These are phyloP conservation scores for Pseudomyrmex gracilis DNA, from an alignment of 1,140 invertebrate genomes.

Conservation along the genomic window DNA sequence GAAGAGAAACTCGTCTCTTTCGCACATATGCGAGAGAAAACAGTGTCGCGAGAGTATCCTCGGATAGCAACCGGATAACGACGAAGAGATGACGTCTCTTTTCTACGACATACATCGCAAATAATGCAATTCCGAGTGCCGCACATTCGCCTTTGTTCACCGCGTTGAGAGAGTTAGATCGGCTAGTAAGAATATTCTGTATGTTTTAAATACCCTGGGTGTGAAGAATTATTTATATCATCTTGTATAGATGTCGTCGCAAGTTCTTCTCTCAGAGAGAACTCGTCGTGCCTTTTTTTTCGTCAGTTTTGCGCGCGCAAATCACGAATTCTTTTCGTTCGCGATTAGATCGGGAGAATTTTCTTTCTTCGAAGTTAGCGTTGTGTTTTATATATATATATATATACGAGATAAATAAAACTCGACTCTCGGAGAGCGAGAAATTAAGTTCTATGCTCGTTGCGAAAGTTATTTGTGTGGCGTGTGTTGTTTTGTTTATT, in stretches of 20 bases:
- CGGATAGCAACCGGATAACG: slow-evolving; percentile 18
- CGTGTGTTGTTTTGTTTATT: not conserved
- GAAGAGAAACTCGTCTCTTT: slow-evolving; percentile 22
- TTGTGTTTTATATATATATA: slow-evolving; percentile 12
- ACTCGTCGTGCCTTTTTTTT: not conserved
- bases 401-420: slow-evolving; percentile 20
- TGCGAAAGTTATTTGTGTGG: slow-evolving; percentile 11
- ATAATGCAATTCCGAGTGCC: slow-evolving; percentile 28
- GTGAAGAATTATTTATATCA: slow-evolving; percentile 52
- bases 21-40: slow-evolving; percentile 25
- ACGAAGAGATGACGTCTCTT: slow-evolving; percentile 9
- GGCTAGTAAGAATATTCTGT: slow-evolving; percentile 37
- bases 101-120: slow-evolving; percentile 27
- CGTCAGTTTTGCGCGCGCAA: not conserved
- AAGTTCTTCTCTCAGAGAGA: not conserved
- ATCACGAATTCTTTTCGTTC: not conserved
- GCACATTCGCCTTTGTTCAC: slow-evolving; percentile 6
- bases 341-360: not conserved
- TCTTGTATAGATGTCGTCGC: not conserved
- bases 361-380: not conserved
- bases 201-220: slow-evolving; percentile 26
- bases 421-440: not conserved
- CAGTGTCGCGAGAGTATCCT: slow-evolving; percentile 34
- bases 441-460: slow-evolving; percentile 13
- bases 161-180: not conserved